phyloP scores from a whole-genome alignment of 2,888 invertebrate species.

The Tetrapedia diversipes region DNA sequence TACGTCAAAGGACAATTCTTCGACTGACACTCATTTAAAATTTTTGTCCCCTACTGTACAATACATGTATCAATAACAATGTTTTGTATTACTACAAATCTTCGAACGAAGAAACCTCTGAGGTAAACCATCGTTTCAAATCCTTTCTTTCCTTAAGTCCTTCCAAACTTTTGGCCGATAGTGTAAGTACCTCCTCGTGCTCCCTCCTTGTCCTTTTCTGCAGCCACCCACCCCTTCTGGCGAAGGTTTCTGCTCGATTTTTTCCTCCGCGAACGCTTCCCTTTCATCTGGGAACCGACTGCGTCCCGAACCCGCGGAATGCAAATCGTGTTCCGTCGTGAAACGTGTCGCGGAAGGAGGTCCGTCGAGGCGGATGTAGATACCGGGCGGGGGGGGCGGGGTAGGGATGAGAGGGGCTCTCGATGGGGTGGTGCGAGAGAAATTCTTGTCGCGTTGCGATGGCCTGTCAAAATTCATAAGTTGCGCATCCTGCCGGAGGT shows the following conservation, averaged over 20 bases:
- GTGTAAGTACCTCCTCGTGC: too few species aligned
- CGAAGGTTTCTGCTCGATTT: conserved; percentile 12
- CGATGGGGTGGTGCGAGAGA: conserved; percentile 17
- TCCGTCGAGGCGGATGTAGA: conserved; percentile 54
- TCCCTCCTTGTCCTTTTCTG: too few species aligned
- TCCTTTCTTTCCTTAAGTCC: too few species aligned
- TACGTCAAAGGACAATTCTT: too few species aligned
- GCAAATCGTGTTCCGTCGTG: conserved; percentile 72
- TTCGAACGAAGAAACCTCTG: too few species aligned
- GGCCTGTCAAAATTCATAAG: conserved; percentile 47
- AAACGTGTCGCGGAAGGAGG: conserved; percentile 66
- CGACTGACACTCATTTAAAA: too few species aligned
- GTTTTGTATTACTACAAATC: too few species aligned
- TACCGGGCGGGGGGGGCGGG: conserved; percentile 27
- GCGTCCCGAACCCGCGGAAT: conserved; percentile 47
- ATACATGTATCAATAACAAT: too few species aligned
- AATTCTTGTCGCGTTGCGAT: conserved; percentile 28
- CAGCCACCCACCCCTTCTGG: conserved; percentile 18
- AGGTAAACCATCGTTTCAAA: too few species aligned
- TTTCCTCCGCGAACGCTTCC: conserved; percentile 58
- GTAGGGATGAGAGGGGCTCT: conserved; percentile 2
- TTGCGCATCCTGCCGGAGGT: neutral
- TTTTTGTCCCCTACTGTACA: too few species aligned
- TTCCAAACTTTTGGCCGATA: too few species aligned
- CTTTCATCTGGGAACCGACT: conserved; percentile 68